These are phyloP conservation scores for Melieria picta DNA, from an alignment of 2,888 invertebrate genomes.

Conservation along the genomic window DNA sequence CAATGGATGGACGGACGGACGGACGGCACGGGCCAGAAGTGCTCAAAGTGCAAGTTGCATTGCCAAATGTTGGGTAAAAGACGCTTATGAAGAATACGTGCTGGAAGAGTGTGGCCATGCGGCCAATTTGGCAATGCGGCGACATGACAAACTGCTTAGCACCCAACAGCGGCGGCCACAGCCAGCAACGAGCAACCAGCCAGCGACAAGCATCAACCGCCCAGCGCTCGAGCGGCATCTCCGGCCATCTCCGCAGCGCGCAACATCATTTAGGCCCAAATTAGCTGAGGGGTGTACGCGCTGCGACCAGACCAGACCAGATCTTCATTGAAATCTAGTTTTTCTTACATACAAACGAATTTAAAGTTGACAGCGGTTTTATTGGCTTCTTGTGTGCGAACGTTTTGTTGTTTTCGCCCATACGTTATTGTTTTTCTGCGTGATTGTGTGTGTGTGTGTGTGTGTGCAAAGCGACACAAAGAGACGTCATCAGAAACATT, in stretches of 20 bases:
- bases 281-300: background rate
- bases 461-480: slow-evolving; percentile 6
- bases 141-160: slow-evolving; percentile 56
- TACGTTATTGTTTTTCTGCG: background rate
- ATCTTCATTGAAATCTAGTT: slow-evolving; percentile 50
- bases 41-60: no score
- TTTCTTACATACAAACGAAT: slow-evolving; percentile 19
- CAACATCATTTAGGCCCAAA: slow-evolving; percentile 10
- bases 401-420: no score
- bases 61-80: no score
- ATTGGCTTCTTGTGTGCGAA: slow-evolving; percentile 7
- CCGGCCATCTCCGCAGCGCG: background rate
- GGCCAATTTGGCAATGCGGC: slow-evolving; percentile 25
- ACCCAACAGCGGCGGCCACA: slow-evolving; percentile 35
- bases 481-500: slow-evolving; percentile 34
- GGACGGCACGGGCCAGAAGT: no score
- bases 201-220: slow-evolving; percentile 1
- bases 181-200: background rate
- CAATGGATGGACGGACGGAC: no score
- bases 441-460: slow-evolving; percentile 2
- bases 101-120: no score
- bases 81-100: no score
- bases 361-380: slow-evolving; percentile 25
- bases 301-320: slow-evolving; percentile 19
- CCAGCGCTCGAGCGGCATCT: background rate